phyloP scores from a whole-genome alignment of 2,113 vertebrate species.

The Archocentrus centrarchus region DNA sequence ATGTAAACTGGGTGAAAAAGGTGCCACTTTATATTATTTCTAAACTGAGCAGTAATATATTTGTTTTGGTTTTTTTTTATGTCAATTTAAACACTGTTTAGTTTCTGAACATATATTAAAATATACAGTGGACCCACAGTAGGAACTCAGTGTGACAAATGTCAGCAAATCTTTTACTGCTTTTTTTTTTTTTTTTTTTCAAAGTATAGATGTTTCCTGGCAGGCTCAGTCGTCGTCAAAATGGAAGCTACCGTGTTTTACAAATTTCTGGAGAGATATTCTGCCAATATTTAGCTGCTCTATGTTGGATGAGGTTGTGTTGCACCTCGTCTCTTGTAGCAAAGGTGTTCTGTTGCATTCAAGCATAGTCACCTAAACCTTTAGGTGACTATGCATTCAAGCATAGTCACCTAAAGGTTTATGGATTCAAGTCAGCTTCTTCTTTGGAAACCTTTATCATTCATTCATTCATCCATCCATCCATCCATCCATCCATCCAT shows the following conservation, averaged over 20 bases:
- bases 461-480: too few relatives aligned
- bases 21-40: neutral
- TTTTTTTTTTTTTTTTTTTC: neutral
- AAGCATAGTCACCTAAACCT: neutral
- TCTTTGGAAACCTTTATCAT: neutral
- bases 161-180: neutral
- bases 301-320: neutral
- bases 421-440: neutral
- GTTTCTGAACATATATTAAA: too few relatives aligned
- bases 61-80: too few relatives aligned
- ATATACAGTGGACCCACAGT: neutral
- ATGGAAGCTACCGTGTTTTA: neutral
- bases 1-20: neutral
- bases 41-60: too few relatives aligned
- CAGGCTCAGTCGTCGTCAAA: neutral
- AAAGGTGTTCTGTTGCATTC: neutral
- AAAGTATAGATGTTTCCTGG: neutral
- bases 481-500: too few relatives aligned
- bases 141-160: neutral
- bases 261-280: neutral
- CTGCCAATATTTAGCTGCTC: neutral
- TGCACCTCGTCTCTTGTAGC: neutral
- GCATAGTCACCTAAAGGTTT: neutral
- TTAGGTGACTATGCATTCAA: too few relatives aligned
- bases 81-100: too few relatives aligned